These are phyloP conservation scores for Quadriops clusia DNA, from an alignment of 2,888 invertebrate species.

Conservation along the genomic window DNA sequence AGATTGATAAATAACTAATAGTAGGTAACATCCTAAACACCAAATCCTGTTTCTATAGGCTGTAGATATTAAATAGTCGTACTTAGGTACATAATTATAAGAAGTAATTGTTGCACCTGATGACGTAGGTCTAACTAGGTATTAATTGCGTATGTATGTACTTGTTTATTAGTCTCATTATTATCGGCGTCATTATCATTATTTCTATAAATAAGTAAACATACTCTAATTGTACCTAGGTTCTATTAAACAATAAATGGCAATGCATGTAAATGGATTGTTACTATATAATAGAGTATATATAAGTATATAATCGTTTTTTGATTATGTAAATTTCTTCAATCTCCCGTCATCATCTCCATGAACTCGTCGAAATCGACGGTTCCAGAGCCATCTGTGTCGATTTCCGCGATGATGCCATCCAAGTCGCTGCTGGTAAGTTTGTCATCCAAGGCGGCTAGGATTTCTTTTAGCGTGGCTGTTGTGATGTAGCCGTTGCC, in stretches of 20 bases:
- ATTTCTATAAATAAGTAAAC: too few species aligned
- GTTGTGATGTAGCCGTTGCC: constrained; percentile 91
- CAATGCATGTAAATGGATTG: not conserved
- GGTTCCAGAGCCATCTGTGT: constrained; percentile 95
- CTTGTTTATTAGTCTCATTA: constrained; percentile 2
- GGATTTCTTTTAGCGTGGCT: constrained; percentile 82
- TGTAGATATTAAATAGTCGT: too few species aligned
- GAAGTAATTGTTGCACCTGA: too few species aligned
- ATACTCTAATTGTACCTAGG: too few species aligned
- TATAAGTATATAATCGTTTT: constrained; percentile 2
- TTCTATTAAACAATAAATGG: too few species aligned
- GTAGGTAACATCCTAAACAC: too few species aligned
- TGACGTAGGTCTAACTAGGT: too few species aligned
- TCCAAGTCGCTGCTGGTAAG: constrained; percentile 85
- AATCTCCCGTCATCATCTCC: constrained; percentile 92
- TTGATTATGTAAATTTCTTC: constrained; percentile 27
- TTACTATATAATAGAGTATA: not conserved
- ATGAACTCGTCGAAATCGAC: constrained; percentile 97
- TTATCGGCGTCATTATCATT: not conserved
- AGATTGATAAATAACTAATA: too few species aligned
- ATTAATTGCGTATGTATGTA: too few species aligned
- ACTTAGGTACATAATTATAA: too few species aligned
- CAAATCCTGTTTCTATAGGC: too few species aligned
- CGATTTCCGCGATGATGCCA: constrained; percentile 95
- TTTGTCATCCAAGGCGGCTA: constrained; percentile 87